Evolutionary conservation across 2,797 vertebrate genomes (phyloP), one percentile per base, ranked within the genome.

Genomic region (Phataginus tricuspis): DNA sequence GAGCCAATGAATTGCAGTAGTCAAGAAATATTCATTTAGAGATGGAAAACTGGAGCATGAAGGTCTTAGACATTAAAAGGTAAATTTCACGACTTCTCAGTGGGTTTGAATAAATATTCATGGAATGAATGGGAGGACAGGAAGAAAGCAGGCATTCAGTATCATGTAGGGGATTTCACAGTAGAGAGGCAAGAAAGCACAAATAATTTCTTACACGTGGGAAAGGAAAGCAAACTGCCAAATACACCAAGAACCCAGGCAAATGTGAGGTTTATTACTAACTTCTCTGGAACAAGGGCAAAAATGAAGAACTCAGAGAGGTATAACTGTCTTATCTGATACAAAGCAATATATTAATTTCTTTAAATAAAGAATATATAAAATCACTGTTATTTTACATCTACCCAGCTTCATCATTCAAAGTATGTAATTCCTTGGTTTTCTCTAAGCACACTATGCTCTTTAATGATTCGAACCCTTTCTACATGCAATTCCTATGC

Each of bases 81-180:
- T 59, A 86, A 91, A 80, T 74, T 82, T 51, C 75, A 45, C 72
- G 75, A 63, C 72, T 93, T 94, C 86, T 93, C 71, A 63, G 39
- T 72, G 39, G 49, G 55, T 93, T 96, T 80, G 69, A 86, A 68
- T 84, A 92, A 95, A 82, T 95, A 91, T 71, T 84, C 75, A 85
- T 37, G 34, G 80, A 90, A 85, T 45, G 23, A 86, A 5, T 31
- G 91, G 74, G 61, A 82, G 29, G n/a, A 69, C 19, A 93, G 71
- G 23, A 82, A 90, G 21, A 87, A 71, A 64, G 57, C 34, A 55
- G 25, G 64, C 79, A 93, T 85, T 94, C 42, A 59, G 0, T 63
- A 59, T 72, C 69, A 94, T 91, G 75, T 31, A 66, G 55, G 4
- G 39, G 14, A 27, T 55, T 85, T 95, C 71, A 92, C n/a, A 83